Percentiles rank a stretch among this genome's conserved stretches.
These are phyloP conservation scores for Rhorus exstirpatorius DNA, from an alignment of 2,888 invertebrate genomes.

Conservation along the genomic window DNA sequence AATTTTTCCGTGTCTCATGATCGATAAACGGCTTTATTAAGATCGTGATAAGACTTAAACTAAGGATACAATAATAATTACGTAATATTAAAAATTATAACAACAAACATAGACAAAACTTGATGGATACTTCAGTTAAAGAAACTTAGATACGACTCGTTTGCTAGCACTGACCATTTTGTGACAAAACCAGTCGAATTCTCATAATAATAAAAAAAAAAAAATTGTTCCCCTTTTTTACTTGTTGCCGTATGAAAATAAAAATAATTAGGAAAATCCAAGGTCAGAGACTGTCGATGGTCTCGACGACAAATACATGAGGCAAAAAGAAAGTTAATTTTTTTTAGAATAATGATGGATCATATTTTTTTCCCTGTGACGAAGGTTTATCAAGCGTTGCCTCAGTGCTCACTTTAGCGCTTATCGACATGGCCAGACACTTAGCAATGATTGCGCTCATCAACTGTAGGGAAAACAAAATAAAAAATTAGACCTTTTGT, in stretches of 20 bases:
- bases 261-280: too few species aligned
- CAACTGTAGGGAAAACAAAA: slow-evolving; percentile 88
- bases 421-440: slow-evolving; percentile 95
- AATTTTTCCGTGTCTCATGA: neutral
- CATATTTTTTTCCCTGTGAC: slow-evolving; percentile 14
- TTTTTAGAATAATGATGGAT: too few species aligned
- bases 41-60: slow-evolving; percentile 66
- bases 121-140: slow-evolving; percentile 19
- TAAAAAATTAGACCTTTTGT: too few species aligned
- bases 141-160: too few species aligned
- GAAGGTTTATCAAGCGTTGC: slow-evolving; percentile 79
- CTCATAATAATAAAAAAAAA: too few species aligned
- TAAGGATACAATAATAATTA: slow-evolving; percentile 47
- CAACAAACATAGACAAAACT: neutral
- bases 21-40: slow-evolving; percentile 67
- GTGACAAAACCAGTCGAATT: too few species aligned
- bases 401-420: slow-evolving; percentile 93
- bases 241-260: too few species aligned
- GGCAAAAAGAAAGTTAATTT: too few species aligned
- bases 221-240: too few species aligned
- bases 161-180: too few species aligned
- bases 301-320: too few species aligned
- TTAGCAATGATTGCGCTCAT: slow-evolving; percentile 94
- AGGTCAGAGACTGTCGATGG: too few species aligned
- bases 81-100: slow-evolving; percentile 10